phyloP scores from a whole-genome alignment of 1,140 invertebrate genomes.

The Drepana arcuata region DNA sequence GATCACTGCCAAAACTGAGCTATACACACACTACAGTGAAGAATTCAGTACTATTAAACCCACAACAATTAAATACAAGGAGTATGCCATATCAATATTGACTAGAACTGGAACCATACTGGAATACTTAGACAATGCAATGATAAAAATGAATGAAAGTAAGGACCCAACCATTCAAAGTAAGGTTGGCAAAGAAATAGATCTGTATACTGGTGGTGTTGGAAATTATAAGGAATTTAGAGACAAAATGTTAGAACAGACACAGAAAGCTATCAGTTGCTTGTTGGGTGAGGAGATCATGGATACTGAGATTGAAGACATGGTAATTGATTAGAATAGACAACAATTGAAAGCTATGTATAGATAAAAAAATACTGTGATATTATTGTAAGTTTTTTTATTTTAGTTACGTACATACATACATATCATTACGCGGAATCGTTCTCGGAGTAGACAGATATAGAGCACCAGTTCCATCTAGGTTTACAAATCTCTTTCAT shows the following conservation, averaged over 20 bases:
- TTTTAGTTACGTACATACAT: too few relatives aligned
- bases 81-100: conserved; percentile 21
- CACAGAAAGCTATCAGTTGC: conserved; percentile 8
- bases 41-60: conserved; percentile 2
- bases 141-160: conserved; percentile 36
- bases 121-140: conserved; percentile 39
- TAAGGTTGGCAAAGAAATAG: conserved; percentile 33
- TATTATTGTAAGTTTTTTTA: too few relatives aligned
- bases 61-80: conserved; percentile 7
- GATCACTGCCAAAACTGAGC: conserved; percentile 18
- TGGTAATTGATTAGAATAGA: conserved; percentile 5
- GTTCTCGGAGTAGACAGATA: too few relatives aligned
- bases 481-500: too few relatives aligned
- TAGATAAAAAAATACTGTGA: too few relatives aligned
- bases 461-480: too few relatives aligned
- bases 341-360: too few relatives aligned
- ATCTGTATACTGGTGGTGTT: conserved; percentile 30
- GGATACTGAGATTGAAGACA: background rate
- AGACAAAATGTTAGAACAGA: conserved; percentile 25
- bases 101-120: conserved; percentile 25
- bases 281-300: conserved; percentile 1
- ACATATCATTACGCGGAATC: too few relatives aligned
- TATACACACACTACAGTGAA: conserved; percentile 22
- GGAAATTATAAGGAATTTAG: conserved; percentile 26
- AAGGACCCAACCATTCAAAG: conserved; percentile 13